Evolutionary conservation across 1,140 invertebrate species (phyloP), one percentile per base, ranked within the genome.

Genomic region (Muscidifurax raptorellus): DNA sequence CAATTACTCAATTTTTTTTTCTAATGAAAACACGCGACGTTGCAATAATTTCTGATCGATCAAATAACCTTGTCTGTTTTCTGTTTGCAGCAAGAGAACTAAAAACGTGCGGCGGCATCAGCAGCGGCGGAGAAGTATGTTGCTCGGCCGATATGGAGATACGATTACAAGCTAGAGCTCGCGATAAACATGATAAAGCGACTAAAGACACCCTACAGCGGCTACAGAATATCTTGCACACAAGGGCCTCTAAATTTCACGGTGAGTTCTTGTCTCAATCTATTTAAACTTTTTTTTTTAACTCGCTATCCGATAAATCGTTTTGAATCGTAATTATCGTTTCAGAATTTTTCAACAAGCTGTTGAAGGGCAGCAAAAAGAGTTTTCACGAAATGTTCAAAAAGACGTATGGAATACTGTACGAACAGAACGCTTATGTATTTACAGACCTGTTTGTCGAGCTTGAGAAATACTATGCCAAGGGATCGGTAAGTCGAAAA

Each of bases 381-480:
- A 97, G 97, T 90, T 97, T 99, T 91, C 97, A 99, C 91, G 95
- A 96, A 47, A 99, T 99, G 98, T 99, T 99, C 94, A 96, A 97
- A 88, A 95, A 95, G 88, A 99, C 98, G 1, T 99, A 99, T 93
- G 98, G 98, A 13, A 96, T 98, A 89, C 95, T 99, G 80, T 99
- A 99, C 94, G 96, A 99, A 89, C 96, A 98, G 89, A 98, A 99
- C 91, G 94, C 98, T 5, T 96, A 97, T 90, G 96, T 99, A 25
- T 99, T 99, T 93, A 96, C 96, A 66, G 96, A 98, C 89, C 94
- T 99, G 64, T 99, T 99, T 92, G 95, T 95, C 85, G 96, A 98
- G 88, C 94, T 99, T 86, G 97, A 98, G 90, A 95, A 95, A 86
- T 99, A 99, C 91, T 99, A 98, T 93, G 94, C 94, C 3, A 95